Conservation (phyloP, 2,888 invertebrate genomes). For the Eupithecia centaureata region DNA sequence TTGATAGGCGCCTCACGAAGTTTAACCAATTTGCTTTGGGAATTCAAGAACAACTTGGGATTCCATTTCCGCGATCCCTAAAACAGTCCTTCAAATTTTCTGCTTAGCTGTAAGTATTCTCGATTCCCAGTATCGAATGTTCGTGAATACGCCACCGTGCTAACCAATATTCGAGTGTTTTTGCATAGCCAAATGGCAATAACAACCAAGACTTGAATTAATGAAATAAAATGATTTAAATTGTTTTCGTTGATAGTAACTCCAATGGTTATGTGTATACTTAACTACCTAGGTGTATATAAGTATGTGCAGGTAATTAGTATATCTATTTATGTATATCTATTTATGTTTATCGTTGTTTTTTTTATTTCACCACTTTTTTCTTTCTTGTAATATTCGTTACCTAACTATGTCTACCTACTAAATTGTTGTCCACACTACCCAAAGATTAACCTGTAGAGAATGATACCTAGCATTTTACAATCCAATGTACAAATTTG, state of each 20-base stretch:
- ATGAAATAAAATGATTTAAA: constrained; percentile 11
- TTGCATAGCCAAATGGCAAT: constrained; percentile 19
- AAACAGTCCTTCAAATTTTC: constrained; percentile 54
- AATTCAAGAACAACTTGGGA: constrained; percentile 58
- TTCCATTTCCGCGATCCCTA: constrained; percentile 57
- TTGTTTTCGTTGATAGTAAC: neutral
- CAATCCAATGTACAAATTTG: too few species aligned
- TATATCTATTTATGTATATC: too few species aligned
- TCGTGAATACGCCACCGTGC: constrained; percentile 37
- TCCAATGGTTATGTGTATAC: too few species aligned
- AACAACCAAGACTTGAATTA: constrained; percentile 9
- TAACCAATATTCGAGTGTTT: constrained; percentile 28
- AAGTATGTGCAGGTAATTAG: too few species aligned
- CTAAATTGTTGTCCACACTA: too few species aligned
- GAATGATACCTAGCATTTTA: too few species aligned
- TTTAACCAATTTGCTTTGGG: constrained; percentile 69
- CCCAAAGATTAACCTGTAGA: too few species aligned
- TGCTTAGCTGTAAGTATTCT: constrained; percentile 39
- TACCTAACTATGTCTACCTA: too few species aligned
- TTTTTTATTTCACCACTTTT: too few species aligned
- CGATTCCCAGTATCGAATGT: constrained; percentile 26
- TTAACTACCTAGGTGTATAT: too few species aligned
- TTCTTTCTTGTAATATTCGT: too few species aligned
- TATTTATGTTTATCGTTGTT: too few species aligned
- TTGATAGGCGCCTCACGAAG: constrained; percentile 68